Evolutionary conservation across 1,140 invertebrate species (phyloP).

Genomic region (Ceratoteleas bidentatus): DNA sequence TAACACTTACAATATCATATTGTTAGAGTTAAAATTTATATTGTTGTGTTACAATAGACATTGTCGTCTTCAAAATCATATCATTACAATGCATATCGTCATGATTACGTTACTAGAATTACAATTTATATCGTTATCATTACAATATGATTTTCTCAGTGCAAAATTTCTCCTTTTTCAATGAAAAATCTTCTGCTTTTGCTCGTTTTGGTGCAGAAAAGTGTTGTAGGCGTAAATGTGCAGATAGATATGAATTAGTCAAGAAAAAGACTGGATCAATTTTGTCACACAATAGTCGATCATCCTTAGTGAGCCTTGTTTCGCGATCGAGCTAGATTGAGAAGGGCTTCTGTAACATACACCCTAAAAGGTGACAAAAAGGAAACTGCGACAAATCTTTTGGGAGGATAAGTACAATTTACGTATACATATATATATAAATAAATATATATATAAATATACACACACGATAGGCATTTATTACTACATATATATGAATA

Average conservation of each 20-base stretch:
- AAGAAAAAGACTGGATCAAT: slow-evolving; percentile 60
- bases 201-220: neutral
- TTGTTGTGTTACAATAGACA: too few species aligned
- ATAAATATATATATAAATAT: slow-evolving; percentile 37
- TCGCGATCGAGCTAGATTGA: slow-evolving; percentile 23
- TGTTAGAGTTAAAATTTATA: too few species aligned
- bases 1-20: too few species aligned
- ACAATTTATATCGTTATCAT: too few species aligned
- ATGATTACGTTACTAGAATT: too few species aligned
- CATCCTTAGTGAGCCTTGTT: slow-evolving; percentile 39
- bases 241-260: slow-evolving; percentile 44
- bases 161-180: too few species aligned
- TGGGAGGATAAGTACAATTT: slow-evolving; percentile 45
- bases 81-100: too few species aligned
- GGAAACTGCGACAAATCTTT: slow-evolving; percentile 43
- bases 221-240: slow-evolving; percentile 31
- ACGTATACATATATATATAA: slow-evolving; percentile 24
- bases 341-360: slow-evolving; percentile 56
- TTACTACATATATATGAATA: slow-evolving; percentile 47
- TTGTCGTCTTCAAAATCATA: too few species aligned
- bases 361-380: slow-evolving; percentile 38
- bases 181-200: slow-evolving; percentile 9
- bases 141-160: too few species aligned
- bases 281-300: slow-evolving; percentile 35
- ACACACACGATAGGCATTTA: slow-evolving; percentile 50